A percentile compares a stretch with the other conserved stretches of the same genome.
phyloP scores from a whole-genome alignment of 2,888 invertebrate genomes.

The Xanthia togata region DNA sequence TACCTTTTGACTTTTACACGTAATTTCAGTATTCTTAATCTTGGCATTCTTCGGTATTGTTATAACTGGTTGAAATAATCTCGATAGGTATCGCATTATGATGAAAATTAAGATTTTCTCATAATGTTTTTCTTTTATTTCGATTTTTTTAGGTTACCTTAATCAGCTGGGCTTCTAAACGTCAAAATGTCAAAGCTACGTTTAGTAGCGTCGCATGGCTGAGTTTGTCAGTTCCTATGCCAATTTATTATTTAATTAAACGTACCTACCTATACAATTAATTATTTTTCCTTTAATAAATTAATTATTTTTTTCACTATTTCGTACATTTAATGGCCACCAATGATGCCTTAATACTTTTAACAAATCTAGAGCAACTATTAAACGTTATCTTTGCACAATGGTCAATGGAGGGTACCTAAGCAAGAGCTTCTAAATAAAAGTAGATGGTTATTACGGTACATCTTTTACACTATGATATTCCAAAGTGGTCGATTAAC shows the following conservation, averaged over 20 bases:
- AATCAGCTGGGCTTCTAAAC: slow-evolving; percentile 50
- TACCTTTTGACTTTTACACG: slow-evolving; percentile 95
- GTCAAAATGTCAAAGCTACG: slow-evolving; percentile 40
- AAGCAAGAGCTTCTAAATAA: not conserved
- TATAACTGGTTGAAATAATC: slow-evolving; percentile 93
- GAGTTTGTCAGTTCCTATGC: not conserved
- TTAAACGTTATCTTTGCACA: not conserved
- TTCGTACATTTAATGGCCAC: too few species aligned
- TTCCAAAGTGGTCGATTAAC: too few species aligned
- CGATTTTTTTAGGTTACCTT: slow-evolving; percentile 55
- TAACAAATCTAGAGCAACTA: not conserved
- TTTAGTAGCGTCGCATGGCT: slow-evolving; percentile 28
- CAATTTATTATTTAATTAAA: not conserved
- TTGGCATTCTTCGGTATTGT: slow-evolving; percentile 91
- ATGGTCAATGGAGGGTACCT: not conserved
- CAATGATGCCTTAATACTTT: too few species aligned
- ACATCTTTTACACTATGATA: not conserved
- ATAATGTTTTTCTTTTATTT: slow-evolving; percentile 29
- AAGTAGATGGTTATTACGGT: not conserved
- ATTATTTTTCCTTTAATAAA: too few species aligned
- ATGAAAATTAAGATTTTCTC: slow-evolving; percentile 11
- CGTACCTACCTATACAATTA: too few species aligned
- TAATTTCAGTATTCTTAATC: slow-evolving; percentile 91
- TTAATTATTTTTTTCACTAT: too few species aligned
- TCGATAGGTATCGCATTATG: slow-evolving; percentile 91